phyloP scores from a whole-genome alignment of 2,113 vertebrate genomes.

The Rallus limicola region DNA sequence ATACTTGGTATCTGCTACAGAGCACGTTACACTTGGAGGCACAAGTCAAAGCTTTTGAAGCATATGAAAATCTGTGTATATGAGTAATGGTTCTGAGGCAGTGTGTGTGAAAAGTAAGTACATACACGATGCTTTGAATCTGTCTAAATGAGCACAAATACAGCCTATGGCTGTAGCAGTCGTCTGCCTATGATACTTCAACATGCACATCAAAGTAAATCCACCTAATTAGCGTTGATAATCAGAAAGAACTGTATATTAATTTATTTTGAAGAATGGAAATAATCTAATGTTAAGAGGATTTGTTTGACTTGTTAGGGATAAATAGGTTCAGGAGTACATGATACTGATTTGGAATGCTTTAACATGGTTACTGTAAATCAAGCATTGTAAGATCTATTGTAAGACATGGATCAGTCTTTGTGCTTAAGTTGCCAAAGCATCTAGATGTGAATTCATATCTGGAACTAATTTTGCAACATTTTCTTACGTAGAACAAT shows the following conservation, averaged over 20 bases:
- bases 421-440: background rate
- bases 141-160: background rate
- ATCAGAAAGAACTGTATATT: background rate
- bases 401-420: background rate
- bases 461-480: background rate
- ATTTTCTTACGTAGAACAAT: background rate
- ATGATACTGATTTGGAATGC: background rate
- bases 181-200: background rate
- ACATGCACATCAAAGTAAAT: background rate
- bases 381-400: background rate
- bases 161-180: background rate
- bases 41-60: background rate
- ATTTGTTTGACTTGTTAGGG: background rate
- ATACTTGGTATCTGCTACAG: background rate
- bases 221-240: background rate
- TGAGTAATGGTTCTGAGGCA: background rate
- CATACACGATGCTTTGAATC: background rate
- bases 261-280: background rate
- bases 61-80: background rate
- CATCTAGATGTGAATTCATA: background rate
- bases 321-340: background rate
- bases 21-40: background rate
- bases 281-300: background rate
- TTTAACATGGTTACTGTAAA: background rate
- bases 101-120: background rate